Evolutionary conservation across 2,797 vertebrate species (phyloP).

Genomic region (Hoplostethus atlanticus): DNA sequence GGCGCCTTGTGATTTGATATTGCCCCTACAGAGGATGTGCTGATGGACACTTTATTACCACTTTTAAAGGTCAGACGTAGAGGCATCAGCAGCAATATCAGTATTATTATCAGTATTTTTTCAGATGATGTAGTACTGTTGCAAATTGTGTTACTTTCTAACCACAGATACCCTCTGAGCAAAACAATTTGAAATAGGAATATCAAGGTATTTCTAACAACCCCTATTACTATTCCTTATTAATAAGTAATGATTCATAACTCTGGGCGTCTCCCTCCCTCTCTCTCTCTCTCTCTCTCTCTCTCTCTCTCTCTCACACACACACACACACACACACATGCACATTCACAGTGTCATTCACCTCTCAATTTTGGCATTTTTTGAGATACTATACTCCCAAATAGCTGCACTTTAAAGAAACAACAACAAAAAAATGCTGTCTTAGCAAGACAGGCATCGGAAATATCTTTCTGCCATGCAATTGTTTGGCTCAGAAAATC

Average conservation of each 20-base stretch:
- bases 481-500: background rate
- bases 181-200: background rate
- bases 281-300: background rate
- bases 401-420: no score
- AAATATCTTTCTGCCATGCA: background rate
- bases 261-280: background rate
- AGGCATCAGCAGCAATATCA: slow-evolving; percentile 29
- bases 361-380: no score
- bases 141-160: background rate
- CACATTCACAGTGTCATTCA: no score
- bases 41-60: slow-evolving; percentile 38
- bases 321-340: no score
- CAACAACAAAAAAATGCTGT: no score
- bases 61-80: slow-evolving; percentile 57
- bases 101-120: background rate
- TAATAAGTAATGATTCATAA: background rate
- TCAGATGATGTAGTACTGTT: background rate
- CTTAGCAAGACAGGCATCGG: background rate
- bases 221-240: background rate
- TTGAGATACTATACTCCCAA: no score
- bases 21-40: slow-evolving; percentile 20
- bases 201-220: background rate
- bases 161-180: background rate
- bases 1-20: slow-evolving; percentile 35
- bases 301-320: background rate